Conservation (phyloP, 1,140 invertebrate genomes). For the Onthophagus taurus region DNA sequence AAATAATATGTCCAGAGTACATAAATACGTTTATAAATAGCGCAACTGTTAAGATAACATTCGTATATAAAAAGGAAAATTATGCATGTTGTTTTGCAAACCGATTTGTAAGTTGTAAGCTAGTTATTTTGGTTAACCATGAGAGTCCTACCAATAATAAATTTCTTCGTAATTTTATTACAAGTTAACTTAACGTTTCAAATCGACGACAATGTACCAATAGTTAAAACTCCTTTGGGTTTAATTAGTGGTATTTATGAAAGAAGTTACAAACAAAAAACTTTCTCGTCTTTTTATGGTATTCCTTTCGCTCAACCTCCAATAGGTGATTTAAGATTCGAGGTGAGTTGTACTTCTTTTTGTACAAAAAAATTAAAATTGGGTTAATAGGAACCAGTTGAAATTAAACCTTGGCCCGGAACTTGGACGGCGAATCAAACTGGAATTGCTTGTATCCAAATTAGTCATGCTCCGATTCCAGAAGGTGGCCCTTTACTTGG, state of each 20-base stretch:
- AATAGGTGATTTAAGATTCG: constrained; percentile 26
- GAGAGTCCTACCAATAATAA: too few species aligned
- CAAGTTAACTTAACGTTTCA: too few species aligned
- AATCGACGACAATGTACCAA: not conserved
- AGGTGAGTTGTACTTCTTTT: constrained; percentile 24
- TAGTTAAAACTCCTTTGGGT: not conserved
- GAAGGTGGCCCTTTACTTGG: constrained; percentile 37
- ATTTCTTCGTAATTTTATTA: too few species aligned
- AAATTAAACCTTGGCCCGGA: constrained; percentile 16
- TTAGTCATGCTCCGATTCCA: constrained; percentile 3
- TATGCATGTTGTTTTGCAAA: too few species aligned
- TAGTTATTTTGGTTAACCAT: too few species aligned
- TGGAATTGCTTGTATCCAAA: constrained; percentile 6
- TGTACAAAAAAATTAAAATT: not conserved
- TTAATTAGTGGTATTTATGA: not conserved
- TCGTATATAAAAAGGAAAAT: too few species aligned
- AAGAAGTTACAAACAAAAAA: not conserved
- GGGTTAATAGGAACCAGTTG: constrained; percentile 17
- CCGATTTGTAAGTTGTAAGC: too few species aligned
- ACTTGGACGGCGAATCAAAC: constrained; percentile 15
- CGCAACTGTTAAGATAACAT: too few species aligned
- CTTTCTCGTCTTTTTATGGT: constrained; percentile 31
- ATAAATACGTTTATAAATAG: too few species aligned
- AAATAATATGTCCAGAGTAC: too few species aligned
- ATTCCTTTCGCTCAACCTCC: constrained; percentile 35